Base-by-base conservation (phyloP, 1,140 invertebrate species). In the Temnothorax curvispinosus region DNA sequence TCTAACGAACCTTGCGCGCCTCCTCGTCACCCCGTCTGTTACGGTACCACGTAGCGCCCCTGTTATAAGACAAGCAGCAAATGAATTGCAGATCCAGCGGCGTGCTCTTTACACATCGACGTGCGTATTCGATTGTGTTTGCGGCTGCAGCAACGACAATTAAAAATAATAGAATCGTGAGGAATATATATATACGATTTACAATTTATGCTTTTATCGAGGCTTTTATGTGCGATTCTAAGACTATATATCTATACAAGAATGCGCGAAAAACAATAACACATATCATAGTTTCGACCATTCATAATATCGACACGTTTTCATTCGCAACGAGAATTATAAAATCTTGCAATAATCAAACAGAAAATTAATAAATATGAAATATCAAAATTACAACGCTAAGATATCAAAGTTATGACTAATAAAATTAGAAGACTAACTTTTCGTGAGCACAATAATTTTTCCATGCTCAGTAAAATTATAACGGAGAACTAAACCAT, bases 61-160 rank as follows among this genome's bases (percentile, higher is more conserved):
- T 87, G 56, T 85, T 85, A 88, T 81, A 89, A 89, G 72, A 88
- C 54, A 27, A 71, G 35, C 35, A 35, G 41, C 80, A 54, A 88
- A 78, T 81, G 88, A 89, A 89, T 88, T 89, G 87, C 80, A 86
- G 54, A 85, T 89, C 52, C 41, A 47, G n/a, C 52, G 38, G 13
- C n/a, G 9, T 50, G 18, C 18, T 78, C 27, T 15, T 78, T 80
- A 44, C 41, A 18, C 75, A 60, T 47, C 41, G 27, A 35, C 27
- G n/a, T 8, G 18, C 11, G 32, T 11, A 38, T 21, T 60, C 60
- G 27, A 7, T 9, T 52, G 32, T 32, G 76, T 56, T 32, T 27
- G 18, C 35, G 32, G n/a, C 1, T 64, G 27, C 58, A 62, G 6
- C 13, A 3, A 15, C 15, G 35, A 76, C 54, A 8, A 38, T 27